These are phyloP conservation scores for Yponomeuta malinellus DNA, from an alignment of 2,888 invertebrate genomes.

Conservation along the genomic window DNA sequence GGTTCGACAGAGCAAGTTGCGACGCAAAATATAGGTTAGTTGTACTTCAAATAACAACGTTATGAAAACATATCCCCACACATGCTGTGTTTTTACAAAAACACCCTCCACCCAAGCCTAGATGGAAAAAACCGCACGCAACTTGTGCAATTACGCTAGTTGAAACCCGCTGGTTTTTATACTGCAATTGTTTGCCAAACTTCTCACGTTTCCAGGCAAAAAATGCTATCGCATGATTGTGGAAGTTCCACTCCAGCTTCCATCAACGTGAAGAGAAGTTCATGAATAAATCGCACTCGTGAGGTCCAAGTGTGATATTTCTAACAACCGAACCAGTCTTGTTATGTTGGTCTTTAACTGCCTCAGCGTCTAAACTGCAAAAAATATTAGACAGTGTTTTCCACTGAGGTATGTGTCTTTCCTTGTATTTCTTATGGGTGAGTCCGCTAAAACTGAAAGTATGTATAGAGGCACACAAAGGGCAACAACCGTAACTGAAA, in stretches of 20 bases:
- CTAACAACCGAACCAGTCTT: too few species aligned
- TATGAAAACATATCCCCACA: neutral
- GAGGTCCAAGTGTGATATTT: too few species aligned
- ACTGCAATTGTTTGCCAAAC: constrained; percentile 7
- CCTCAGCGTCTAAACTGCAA: too few species aligned
- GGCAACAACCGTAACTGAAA: too few species aligned
- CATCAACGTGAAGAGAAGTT: neutral
- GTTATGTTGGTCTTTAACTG: too few species aligned
- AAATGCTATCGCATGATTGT: neutral
- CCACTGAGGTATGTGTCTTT: too few species aligned
- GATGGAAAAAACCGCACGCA: neutral
- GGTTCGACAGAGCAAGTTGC: neutral
- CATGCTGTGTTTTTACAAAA: neutral
- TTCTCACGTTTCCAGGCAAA: constrained; percentile 6
- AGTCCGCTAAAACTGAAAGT: too few species aligned
- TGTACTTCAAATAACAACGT: neutral
- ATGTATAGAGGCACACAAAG: too few species aligned
- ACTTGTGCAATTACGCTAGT: neutral
- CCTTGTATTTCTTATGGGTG: too few species aligned
- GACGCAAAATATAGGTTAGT: neutral
- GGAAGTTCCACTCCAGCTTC: neutral
- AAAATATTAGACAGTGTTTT: too few species aligned
- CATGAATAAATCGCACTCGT: too few species aligned
- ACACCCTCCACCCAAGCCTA: neutral
- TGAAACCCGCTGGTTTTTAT: neutral